Evolutionary conservation across 1,140 invertebrate genomes (phyloP).

Genomic region (Macrobrachium nipponense): DNA sequence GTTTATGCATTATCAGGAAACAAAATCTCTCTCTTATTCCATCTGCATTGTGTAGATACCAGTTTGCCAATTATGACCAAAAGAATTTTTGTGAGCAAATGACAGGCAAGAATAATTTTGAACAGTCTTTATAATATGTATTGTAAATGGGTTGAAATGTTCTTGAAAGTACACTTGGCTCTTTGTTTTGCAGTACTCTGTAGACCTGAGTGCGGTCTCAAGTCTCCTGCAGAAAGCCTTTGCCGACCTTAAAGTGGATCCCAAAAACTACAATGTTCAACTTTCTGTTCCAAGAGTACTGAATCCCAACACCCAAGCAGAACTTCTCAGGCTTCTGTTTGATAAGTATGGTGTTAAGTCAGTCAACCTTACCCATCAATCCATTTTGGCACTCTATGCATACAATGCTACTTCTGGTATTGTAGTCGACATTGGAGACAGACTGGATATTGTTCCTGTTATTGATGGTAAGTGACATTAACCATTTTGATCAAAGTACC

Average conservation of each 20-base stretch:
- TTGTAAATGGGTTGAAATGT: constrained; percentile 69
- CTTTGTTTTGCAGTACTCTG: constrained; percentile 68
- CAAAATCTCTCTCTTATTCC: too few species aligned
- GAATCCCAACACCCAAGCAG: constrained; percentile 68
- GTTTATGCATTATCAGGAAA: too few species aligned
- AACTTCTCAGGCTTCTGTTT: constrained; percentile 69
- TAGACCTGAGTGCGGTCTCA: constrained; percentile 69
- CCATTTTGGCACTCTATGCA: constrained; percentile 74
- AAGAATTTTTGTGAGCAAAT: too few species aligned
- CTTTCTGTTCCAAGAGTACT: constrained; percentile 71
- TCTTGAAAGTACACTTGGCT: constrained; percentile 68
- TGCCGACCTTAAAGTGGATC: constrained; percentile 69
- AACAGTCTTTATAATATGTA: constrained; percentile 67
- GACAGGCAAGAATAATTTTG: too few species aligned
- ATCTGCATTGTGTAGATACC: too few species aligned
- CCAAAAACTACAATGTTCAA: constrained; percentile 68
- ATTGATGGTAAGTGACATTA: constrained; percentile 71
- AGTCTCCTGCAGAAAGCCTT: constrained; percentile 71
- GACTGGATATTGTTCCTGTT: constrained; percentile 75
- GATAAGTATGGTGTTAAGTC: constrained; percentile 70
- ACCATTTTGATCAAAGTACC: neutral
- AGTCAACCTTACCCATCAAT: constrained; percentile 74
- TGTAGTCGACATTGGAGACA: constrained; percentile 76
- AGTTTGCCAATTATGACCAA: too few species aligned
- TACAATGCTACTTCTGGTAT: constrained; percentile 76